Evolutionary conservation across 2,888 invertebrate genomes (phyloP), one percentile per base, ranked within the genome.

Genomic region (Encarsia formosa): DNA sequence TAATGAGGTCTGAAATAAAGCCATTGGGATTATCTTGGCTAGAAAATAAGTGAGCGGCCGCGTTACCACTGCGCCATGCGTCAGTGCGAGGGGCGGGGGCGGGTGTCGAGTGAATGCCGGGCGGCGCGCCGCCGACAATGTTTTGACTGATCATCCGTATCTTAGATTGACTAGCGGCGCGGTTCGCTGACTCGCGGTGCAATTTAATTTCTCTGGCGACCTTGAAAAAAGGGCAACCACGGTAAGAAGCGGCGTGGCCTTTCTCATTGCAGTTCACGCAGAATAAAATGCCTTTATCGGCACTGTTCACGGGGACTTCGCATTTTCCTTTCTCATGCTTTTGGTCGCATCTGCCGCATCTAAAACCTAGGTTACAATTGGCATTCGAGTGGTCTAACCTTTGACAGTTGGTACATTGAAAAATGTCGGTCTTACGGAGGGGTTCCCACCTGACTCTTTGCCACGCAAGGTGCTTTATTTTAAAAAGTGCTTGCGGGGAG

Each of bases 371-470:
- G 4, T 29, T 4, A 18, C 55, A 54, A 11, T 42, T 45, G 3
- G n/a, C 15, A 20, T 41, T 48, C 3, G 35, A 20, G 20, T 55
- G 54, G 1, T 44, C 47, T 1, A 55, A 11, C 9, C 45, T 18
- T 52, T 51, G 55, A 23, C 51, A 55, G 5, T 48, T 55, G 2
- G 38, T 44, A 18, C 51, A 55, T 24, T 52, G 51, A 19, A 42
- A 50, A 1, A 45, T 20, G 2, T 20, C 31, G 2, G 2, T 45
- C 41, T 50, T 54, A 11, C 22, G 31, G 0, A 50, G 32, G 16
- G 32, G 26, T 23, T 57, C 52, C 52, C 48, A 49, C 1, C 23
- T 19, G 9, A 54, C 39, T 20, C 9, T 18, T 39, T 57, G 54
- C 19, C 44, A 47, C 2, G 38, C 23, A 1, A 57, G 16, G 4